Conservation (phyloP, 2,888 invertebrate species). For the Drosophila rellima region DNA sequence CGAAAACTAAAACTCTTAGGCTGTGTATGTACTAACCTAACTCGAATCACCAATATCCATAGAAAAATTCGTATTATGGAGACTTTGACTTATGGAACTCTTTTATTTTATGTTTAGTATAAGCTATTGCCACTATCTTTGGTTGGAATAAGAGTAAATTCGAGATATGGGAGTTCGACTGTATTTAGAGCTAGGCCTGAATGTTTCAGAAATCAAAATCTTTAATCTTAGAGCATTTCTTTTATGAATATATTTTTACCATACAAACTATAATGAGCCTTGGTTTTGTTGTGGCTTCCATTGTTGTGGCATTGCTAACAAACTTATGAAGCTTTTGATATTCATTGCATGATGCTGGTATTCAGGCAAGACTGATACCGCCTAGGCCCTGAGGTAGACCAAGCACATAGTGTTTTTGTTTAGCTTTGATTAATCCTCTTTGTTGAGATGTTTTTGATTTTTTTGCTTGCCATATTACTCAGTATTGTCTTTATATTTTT, state of each 20-base stretch:
- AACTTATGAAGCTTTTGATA: conserved; percentile 41
- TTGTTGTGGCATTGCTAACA: conserved; percentile 49
- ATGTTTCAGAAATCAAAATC: background rate
- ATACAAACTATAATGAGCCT: background rate
- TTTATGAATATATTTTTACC: background rate
- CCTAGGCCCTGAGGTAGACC: background rate
- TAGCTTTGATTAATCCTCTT: conserved; percentile 3
- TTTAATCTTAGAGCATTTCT: background rate
- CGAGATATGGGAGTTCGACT: no score
- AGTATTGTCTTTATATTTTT: conserved; percentile 1
- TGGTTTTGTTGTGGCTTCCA: conserved; percentile 23
- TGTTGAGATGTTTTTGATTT: background rate
- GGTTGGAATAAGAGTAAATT: no score
- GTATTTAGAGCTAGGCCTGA: conserved; percentile 20
- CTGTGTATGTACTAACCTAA: no score
- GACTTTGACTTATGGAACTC: no score
- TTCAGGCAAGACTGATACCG: conserved; percentile 30
- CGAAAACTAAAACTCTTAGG: no score
- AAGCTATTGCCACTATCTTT: no score
- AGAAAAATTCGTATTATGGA: no score
- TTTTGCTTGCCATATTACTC: background rate
- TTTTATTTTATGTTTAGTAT: no score
- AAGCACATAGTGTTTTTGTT: background rate
- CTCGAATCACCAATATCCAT: no score
- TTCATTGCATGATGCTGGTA: conserved; percentile 37